Base-by-base conservation (phyloP, 2,888 invertebrate genomes). In the Blastobasis adustella region DNA sequence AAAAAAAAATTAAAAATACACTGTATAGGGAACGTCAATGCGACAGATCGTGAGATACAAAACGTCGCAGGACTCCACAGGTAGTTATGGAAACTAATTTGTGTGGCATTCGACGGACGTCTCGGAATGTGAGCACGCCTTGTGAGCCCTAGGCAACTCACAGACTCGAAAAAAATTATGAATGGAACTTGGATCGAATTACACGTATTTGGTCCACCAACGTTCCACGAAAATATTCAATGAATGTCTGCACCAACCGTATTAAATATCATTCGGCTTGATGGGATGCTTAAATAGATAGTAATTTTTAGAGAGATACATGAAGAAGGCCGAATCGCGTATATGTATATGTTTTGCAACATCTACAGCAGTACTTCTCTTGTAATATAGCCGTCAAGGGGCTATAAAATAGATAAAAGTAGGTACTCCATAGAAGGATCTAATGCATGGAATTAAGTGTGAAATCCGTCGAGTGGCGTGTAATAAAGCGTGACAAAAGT, bases 71-170 rank as follows among this genome's bases (percentile, higher is more conserved):
- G 7, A 41, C 9, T 4, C 39, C 47, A 40, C 48, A 37, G 38
- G 66, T 63, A 64, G 58, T 65, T 67, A 67, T 66, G 66, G 66
- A 61, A 69, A 66, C 70, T 70, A 76, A 81, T 78, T 77, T 75
- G 72, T 72, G 65, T 65, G 71, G 76, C 59, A 76, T 78, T 71
- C 69, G 63, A 65, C 61, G 66, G 61, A 52, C 60, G 69, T 64
- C 68, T 66, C 63, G 67, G 66, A 73, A 74, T 72, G 65, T 65
- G 60, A 65, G 60, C 65, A 62, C 61, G 61, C 64, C 59, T 58
- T 53, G 54, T 2, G 23, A 55, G 65, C 70, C 67, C 51, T 55
- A 48, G 63, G 60, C 61, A 57, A 47, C 50, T 60, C 59, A 49
- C 45, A 48, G 54, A 51, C 53, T 49, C 51, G 50, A 51, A 59